Conservation (phyloP, 2,888 invertebrate genomes). For the Agrilus biguttatus region DNA sequence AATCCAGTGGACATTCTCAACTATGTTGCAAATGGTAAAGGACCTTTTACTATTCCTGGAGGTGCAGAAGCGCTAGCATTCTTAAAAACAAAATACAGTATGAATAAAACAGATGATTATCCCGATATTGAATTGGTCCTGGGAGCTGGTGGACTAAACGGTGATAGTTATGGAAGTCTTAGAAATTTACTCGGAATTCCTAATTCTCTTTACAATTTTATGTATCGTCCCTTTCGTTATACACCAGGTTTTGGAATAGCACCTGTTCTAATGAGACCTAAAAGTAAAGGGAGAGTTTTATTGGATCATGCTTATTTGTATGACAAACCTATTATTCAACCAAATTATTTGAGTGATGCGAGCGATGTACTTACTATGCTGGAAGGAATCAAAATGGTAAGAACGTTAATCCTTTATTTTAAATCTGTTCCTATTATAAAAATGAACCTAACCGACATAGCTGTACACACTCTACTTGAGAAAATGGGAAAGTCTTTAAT, state of each 20-base stretch:
- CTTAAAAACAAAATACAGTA: constrained; percentile 47
- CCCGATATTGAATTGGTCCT: constrained; percentile 72
- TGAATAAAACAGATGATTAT: constrained; percentile 33
- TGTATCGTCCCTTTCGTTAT: constrained; percentile 37
- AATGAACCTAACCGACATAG: no score
- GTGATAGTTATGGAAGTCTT: constrained; percentile 55
- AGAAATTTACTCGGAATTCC: constrained; percentile 50
- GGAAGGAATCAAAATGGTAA: constrained; percentile 59
- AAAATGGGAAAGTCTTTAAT: no score
- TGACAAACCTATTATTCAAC: constrained; percentile 62
- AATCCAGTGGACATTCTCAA: constrained; percentile 43
- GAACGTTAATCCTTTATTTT: constrained; percentile 4
- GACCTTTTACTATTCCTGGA: constrained; percentile 63
- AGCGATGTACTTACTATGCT: constrained; percentile 60
- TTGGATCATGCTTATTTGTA: constrained; percentile 58
- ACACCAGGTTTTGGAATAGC: constrained; percentile 53
- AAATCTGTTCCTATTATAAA: no score
- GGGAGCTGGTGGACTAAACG: constrained; percentile 60
- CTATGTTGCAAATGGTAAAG: constrained; percentile 45
- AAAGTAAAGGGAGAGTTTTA: constrained; percentile 56
- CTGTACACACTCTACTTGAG: no score
- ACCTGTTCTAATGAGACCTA: constrained; percentile 59
- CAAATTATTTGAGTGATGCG: constrained; percentile 65
- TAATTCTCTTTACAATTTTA: constrained; percentile 40
- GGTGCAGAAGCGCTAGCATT: constrained; percentile 68